phyloP scores from a whole-genome alignment of 1,140 invertebrate species.

The Pseudomyrmex gracilis region DNA sequence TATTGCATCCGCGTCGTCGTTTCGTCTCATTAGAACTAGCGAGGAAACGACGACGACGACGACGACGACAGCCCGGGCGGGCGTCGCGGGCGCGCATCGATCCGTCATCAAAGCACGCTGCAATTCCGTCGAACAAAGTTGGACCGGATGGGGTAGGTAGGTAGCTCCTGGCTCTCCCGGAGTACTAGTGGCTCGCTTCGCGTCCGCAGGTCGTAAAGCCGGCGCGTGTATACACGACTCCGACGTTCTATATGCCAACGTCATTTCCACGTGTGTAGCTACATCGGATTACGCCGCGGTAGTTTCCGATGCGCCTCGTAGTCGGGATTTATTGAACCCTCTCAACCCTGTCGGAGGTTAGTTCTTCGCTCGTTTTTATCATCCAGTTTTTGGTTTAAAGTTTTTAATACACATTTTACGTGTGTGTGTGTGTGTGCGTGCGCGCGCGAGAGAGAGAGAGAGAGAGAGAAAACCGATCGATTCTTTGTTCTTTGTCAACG shows the following conservation, averaged over 20 bases:
- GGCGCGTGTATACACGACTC: constrained; percentile 53
- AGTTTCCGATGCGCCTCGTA: constrained; percentile 61
- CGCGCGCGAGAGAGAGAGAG: no score
- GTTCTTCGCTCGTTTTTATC: no score
- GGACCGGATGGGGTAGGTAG: constrained; percentile 45
- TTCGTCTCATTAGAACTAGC: constrained; percentile 49
- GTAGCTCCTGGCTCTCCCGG: constrained; percentile 20
- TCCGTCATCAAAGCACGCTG: constrained; percentile 49
- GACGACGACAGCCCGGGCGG: neutral
- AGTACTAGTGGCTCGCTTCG: constrained; percentile 10
- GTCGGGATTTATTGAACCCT: constrained; percentile 58
- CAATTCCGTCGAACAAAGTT: constrained; percentile 54
- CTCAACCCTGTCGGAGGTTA: constrained; percentile 2
- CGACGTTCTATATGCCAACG: constrained; percentile 3
- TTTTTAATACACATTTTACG: no score
- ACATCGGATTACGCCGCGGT: constrained; percentile 67
- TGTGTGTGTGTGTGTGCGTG: no score
- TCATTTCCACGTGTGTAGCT: constrained; percentile 56
- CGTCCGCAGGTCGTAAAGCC: constrained; percentile 59
- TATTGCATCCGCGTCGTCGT: constrained; percentile 48
- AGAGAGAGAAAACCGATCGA: no score
- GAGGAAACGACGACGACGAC: neutral
- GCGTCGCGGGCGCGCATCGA: constrained; percentile 36
- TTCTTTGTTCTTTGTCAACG: neutral
- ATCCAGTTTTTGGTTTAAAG: no score